Conservation (phyloP, 2,797 vertebrate species). For the Gymnopithys bicolor region DNA sequence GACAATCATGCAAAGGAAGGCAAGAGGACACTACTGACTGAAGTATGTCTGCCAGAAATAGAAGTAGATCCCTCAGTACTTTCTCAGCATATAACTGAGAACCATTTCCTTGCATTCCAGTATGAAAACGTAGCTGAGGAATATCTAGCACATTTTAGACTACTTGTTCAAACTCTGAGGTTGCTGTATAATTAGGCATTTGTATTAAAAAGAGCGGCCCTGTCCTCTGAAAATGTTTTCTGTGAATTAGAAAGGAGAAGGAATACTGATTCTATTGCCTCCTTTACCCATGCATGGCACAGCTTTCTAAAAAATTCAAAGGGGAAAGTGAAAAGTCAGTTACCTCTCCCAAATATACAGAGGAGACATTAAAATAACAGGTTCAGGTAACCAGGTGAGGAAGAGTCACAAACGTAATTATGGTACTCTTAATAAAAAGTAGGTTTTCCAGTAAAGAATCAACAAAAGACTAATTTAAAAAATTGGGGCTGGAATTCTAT, state of each 20-base stretch:
- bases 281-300: background rate
- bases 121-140: background rate
- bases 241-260: background rate
- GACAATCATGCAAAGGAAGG: background rate
- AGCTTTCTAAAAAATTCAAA: background rate
- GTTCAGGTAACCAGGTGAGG: background rate
- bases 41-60: background rate
- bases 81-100: background rate
- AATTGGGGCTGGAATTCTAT: background rate
- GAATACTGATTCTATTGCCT: background rate
- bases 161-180: background rate
- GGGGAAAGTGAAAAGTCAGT: background rate
- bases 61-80: background rate
- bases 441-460: background rate
- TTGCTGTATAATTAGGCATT: background rate
- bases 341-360: background rate
- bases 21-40: background rate
- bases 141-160: background rate
- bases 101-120: background rate
- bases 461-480: background rate
- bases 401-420: background rate
- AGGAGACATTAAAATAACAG: background rate
- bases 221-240: background rate
- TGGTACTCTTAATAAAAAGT: background rate
- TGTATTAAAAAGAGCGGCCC: background rate